These are phyloP conservation scores for Brachionus paranguensis DNA, from an alignment of 1,140 invertebrate species.

Conservation along the genomic window DNA sequence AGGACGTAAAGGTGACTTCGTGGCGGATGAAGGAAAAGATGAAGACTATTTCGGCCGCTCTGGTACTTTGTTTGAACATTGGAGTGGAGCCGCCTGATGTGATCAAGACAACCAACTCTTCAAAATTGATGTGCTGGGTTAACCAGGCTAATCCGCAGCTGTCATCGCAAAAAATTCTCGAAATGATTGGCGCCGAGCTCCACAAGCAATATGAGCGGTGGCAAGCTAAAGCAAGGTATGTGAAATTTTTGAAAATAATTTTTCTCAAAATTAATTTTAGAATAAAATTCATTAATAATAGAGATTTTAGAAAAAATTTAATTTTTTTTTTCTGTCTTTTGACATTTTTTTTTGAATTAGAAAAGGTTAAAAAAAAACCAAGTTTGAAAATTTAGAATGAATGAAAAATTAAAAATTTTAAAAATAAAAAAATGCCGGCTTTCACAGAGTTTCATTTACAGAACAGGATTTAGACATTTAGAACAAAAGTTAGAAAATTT, in stretches of 20 bases:
- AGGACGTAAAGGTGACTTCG: background rate
- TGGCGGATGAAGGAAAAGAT: slow-evolving; percentile 57
- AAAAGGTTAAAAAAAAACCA: too few relatives aligned
- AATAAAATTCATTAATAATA: too few relatives aligned
- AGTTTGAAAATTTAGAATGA: too few relatives aligned
- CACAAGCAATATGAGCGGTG: slow-evolving; percentile 90
- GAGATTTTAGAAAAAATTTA: too few relatives aligned
- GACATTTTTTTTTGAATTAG: too few relatives aligned
- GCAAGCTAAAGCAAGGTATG: slow-evolving; percentile 76
- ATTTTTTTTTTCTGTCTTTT: too few relatives aligned
- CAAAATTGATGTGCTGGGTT: slow-evolving; percentile 92
- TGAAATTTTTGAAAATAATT: background rate
- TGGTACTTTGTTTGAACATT: slow-evolving; percentile 94
- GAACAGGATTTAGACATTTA: too few relatives aligned
- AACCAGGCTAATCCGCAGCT: slow-evolving; percentile 68
- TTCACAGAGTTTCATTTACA: too few relatives aligned
- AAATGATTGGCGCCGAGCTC: slow-evolving; percentile 79
- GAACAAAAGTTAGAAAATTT: too few relatives aligned
- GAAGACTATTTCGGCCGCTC: slow-evolving; percentile 97
- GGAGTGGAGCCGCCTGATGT: slow-evolving; percentile 97
- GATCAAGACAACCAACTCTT: slow-evolving; percentile 91
- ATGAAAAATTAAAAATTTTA: too few relatives aligned
- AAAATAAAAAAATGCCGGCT: too few relatives aligned
- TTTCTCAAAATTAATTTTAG: too few relatives aligned
- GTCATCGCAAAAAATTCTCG: slow-evolving; percentile 78